Evolutionary conservation across 64 coral and sea anemone species (phyloP).

Genomic region (Pachyseris speciosa): DNA sequence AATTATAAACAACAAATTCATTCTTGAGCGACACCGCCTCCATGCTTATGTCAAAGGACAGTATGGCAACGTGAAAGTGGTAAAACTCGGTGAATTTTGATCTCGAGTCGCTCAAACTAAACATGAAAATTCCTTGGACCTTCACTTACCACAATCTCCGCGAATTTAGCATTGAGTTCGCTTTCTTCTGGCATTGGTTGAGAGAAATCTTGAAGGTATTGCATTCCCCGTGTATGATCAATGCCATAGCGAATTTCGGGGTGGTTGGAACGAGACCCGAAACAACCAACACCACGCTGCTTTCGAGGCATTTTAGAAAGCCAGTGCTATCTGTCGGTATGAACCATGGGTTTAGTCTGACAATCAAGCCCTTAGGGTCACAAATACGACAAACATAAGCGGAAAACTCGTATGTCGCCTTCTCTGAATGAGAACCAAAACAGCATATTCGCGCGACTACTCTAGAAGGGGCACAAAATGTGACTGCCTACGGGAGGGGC

Average conservation of each 20-base stretch:
- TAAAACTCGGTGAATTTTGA: background rate
- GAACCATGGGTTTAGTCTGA: constrained; percentile 10
- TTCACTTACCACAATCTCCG: constrained; percentile 97
- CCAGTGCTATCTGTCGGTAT: constrained; percentile 8
- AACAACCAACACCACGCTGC: constrained; percentile 74
- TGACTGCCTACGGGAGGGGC: constrained; percentile 4
- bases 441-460: background rate
- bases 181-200: constrained; percentile 97
- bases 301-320: constrained; percentile 87
- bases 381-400: background rate
- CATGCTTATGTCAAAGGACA: background rate
- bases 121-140: background rate
- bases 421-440: constrained; percentile 21
- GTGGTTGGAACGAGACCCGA: constrained; percentile 88
- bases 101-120: background rate
- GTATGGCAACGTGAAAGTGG: background rate
- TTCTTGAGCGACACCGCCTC: constrained; percentile 28
- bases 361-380: background rate
- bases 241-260: constrained; percentile 99
- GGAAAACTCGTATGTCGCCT: background rate
- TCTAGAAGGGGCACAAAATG: background rate
- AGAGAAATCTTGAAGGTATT: constrained; percentile 87
- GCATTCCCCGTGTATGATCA: constrained; percentile 79
- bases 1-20: constrained; percentile 41
- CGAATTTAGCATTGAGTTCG: constrained; percentile 97